A percentile compares a stretch with the other conserved stretches of the same genome.
Conservation (phyloP, 2,888 invertebrate species). For the Syrphus vitripennis region DNA sequence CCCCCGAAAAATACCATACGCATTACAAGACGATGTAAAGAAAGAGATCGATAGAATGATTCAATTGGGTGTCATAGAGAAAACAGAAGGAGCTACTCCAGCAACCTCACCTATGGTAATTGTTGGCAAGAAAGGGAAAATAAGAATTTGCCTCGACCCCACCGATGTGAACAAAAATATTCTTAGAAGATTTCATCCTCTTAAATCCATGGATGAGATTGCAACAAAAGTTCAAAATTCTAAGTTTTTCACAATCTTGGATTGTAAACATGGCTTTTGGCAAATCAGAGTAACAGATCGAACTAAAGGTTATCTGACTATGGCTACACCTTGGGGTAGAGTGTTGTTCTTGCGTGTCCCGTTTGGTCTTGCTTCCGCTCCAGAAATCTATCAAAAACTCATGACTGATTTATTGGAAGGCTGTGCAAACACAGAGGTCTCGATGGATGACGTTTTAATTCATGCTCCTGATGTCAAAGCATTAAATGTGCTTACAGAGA, state of each 20-base stretch:
- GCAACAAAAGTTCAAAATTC: conserved; percentile 15
- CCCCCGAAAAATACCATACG: conserved; percentile 14
- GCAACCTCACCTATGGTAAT: conserved; percentile 21
- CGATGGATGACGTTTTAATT: conserved; percentile 73
- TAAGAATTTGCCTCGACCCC: conserved; percentile 34
- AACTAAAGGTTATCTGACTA: conserved; percentile 64
- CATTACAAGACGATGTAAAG: conserved; percentile 16
- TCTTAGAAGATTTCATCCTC: conserved; percentile 19
- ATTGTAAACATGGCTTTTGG: conserved; percentile 64
- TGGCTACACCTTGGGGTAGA: conserved; percentile 54
- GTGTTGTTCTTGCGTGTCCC: conserved; percentile 37
- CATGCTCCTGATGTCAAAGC: conserved; percentile 52
- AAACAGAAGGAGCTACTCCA: conserved; percentile 20
- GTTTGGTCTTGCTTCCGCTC: conserved; percentile 28
- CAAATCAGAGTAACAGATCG: conserved; percentile 41
- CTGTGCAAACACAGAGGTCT: conserved; percentile 52
- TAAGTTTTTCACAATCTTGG: conserved; percentile 51
- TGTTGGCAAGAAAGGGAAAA: conserved; percentile 29
- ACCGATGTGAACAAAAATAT: conserved; percentile 33
- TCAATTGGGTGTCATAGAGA: not conserved
- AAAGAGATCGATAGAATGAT: conserved; percentile 34
- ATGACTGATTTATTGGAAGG: conserved; percentile 58
- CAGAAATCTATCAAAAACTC: conserved; percentile 72
- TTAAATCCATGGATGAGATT: conserved; percentile 29
- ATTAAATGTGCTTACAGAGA: not conserved